phyloP scores from a whole-genome alignment of 2,113 vertebrate species.

The Girardinichthys multiradiatus region DNA sequence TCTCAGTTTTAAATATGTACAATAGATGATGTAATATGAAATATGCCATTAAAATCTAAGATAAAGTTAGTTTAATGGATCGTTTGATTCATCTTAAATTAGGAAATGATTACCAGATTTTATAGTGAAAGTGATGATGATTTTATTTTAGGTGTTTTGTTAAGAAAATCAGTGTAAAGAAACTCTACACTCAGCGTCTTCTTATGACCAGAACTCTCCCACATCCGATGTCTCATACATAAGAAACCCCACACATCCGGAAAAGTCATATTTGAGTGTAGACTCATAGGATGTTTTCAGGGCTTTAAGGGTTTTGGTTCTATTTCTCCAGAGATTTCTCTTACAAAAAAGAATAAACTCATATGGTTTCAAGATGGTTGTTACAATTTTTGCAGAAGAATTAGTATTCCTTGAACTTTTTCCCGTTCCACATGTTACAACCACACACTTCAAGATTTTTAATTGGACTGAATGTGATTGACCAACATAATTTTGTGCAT shows the following conservation, averaged over 20 bases:
- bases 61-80: not conserved
- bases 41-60: not conserved
- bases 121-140: not conserved
- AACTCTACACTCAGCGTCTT: conserved; percentile 25
- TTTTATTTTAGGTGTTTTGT: conserved; percentile 7
- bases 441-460: too few species aligned
- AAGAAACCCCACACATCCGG: conserved; percentile 45
- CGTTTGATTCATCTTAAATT: conserved; percentile 1
- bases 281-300: conserved; percentile 42
- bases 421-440: too few species aligned
- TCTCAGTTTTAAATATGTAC: not conserved
- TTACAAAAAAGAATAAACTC: conserved; percentile 27
- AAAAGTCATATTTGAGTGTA: conserved; percentile 37
- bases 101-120: conserved; percentile 8
- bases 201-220: conserved; percentile 44
- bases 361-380: conserved; percentile 8
- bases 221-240: conserved; percentile 50
- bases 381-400: too few species aligned
- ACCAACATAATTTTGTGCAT: conserved; percentile 13
- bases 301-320: conserved; percentile 47
- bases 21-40: too few species aligned
- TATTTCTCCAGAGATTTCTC: conserved; percentile 50
- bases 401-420: too few species aligned
- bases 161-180: conserved; percentile 6
- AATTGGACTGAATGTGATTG: too few species aligned